phyloP scores from a whole-genome alignment of 2,888 invertebrate species.

The Xestia ashworthii region DNA sequence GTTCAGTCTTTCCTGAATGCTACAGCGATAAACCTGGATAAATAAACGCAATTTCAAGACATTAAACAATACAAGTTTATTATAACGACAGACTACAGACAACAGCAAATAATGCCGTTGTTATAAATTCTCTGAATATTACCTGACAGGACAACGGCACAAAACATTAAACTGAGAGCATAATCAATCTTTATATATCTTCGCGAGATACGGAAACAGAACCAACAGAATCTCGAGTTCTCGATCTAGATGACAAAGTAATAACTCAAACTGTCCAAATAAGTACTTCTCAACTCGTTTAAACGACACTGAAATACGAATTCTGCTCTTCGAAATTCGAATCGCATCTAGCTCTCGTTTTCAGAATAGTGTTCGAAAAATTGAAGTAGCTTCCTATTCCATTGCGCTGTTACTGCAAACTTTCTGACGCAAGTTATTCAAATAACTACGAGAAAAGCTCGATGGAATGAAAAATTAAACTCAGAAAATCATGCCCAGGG shows the following conservation, averaged over 20 bases:
- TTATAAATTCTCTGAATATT: slow-evolving; percentile 26
- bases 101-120: slow-evolving; percentile 1
- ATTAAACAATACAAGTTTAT: neutral
- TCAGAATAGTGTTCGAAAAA: slow-evolving; percentile 20
- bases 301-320: slow-evolving; percentile 51
- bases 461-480: slow-evolving; percentile 59
- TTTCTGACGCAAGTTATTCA: slow-evolving; percentile 26
- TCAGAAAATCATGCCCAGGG: slow-evolving; percentile 27
- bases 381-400: slow-evolving; percentile 41
- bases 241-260: slow-evolving; percentile 39
- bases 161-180: slow-evolving; percentile 20
- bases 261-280: slow-evolving; percentile 56
- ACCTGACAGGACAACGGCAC: slow-evolving; percentile 4
- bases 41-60: neutral
- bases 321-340: slow-evolving; percentile 21
- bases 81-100: neutral
- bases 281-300: slow-evolving; percentile 44
- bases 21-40: neutral
- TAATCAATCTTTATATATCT: slow-evolving; percentile 52
- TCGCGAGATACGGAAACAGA: slow-evolving; percentile 43
- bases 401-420: slow-evolving; percentile 41
- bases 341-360: slow-evolving; percentile 41
- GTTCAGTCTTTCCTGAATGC: too few species aligned
- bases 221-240: slow-evolving; percentile 28
- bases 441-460: slow-evolving; percentile 33